Conservation (phyloP, 2,888 invertebrate genomes). For the Oxycera nigricornis region DNA sequence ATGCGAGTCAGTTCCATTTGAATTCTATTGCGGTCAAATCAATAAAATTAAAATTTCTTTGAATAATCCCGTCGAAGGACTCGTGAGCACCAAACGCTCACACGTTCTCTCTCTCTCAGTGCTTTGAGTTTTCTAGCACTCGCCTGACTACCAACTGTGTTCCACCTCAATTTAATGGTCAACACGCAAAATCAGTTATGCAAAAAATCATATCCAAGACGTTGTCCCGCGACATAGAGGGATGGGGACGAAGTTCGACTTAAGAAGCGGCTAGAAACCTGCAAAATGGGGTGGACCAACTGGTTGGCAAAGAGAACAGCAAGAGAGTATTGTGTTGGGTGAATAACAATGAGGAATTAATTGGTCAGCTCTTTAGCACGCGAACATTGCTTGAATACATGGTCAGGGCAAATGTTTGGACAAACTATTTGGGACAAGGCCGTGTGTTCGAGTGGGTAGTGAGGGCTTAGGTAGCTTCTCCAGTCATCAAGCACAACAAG, state of each 20-base stretch:
- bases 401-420: conserved; percentile 36
- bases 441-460: conserved; percentile 29
- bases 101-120: not conserved
- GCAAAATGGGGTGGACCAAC: not conserved
- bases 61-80: not conserved
- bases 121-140: not conserved
- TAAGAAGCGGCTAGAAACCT: no score
- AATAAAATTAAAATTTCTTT: conserved; percentile 36
- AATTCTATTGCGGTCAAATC: conserved; percentile 36
- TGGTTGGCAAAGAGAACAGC: not conserved
- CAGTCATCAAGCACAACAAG: not conserved
- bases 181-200: conserved; percentile 46
- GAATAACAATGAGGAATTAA: not conserved
- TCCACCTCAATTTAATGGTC: conserved; percentile 16
- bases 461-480: not conserved
- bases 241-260: not conserved
- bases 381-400: not conserved
- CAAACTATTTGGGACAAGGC: conserved; percentile 47
- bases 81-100: not conserved
- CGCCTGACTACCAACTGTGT: conserved; percentile 5
- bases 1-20: conserved; percentile 9
- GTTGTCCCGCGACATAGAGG: not conserved
- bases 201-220: conserved; percentile 26
- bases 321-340: not conserved
- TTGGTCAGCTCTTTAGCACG: not conserved